phyloP scores from a whole-genome alignment of 2,797 vertebrate species.

The Phyllotis vaccarum region DNA sequence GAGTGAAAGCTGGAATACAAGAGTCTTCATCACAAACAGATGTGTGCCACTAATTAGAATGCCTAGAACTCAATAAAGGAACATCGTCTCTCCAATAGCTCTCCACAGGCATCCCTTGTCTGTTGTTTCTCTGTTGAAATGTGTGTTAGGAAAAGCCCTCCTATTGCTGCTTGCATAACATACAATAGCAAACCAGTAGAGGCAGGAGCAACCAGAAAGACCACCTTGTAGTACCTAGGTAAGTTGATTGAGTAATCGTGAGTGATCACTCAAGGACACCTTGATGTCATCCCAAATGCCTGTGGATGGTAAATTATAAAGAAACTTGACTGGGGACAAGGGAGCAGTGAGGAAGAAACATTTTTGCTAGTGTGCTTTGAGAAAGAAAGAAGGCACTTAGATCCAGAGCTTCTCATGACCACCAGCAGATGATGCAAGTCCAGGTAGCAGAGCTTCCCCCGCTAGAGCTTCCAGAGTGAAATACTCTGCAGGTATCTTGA shows the following conservation, averaged over 20 bases:
- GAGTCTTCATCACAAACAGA: background rate
- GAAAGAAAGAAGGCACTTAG: background rate
- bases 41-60: background rate
- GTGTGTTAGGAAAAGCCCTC: background rate
- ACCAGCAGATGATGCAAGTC: background rate
- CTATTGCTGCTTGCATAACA: background rate
- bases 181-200: background rate
- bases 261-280: background rate
- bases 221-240: background rate
- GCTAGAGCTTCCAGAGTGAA: background rate
- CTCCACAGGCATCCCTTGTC: background rate
- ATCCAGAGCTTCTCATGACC: background rate
- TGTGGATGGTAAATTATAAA: background rate
- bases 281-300: background rate
- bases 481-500: background rate
- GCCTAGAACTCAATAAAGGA: background rate
- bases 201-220: background rate
- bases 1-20: background rate
- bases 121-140: constrained; percentile 19
- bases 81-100: background rate
- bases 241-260: constrained; percentile 6
- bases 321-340: background rate
- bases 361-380: background rate
- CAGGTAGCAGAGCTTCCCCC: background rate
- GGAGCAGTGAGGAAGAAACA: background rate